phyloP scores from a whole-genome alignment of 1,140 invertebrate genomes.

The Aphaenogaster ashmeadi region DNA sequence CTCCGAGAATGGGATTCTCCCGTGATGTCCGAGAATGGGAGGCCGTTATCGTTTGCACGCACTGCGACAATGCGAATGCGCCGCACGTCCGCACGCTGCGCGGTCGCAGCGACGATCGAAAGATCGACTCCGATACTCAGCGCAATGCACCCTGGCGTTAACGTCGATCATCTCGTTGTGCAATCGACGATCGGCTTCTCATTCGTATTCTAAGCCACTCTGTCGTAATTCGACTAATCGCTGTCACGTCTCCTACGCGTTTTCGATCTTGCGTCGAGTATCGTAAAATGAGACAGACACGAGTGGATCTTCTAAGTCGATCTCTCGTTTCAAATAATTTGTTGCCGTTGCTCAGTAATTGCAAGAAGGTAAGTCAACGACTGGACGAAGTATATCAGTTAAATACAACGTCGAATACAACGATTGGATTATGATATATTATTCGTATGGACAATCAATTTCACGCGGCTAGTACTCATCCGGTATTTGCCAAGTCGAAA shows the following conservation, averaged over 20 bases:
- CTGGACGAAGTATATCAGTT: neutral
- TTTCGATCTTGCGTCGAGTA: conserved; percentile 32
- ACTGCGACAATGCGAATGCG: conserved; percentile 31
- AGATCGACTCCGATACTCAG: conserved; percentile 28
- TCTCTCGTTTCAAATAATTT: conserved; percentile 36
- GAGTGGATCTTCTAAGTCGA: conserved; percentile 28
- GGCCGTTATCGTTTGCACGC: conserved; percentile 56
- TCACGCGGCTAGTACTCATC: neutral
- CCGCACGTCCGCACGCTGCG: conserved; percentile 18
- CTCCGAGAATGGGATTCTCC: conserved; percentile 41
- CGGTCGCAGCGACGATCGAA: conserved; percentile 1
- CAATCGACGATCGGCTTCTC: conserved; percentile 25
- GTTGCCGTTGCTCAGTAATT: neutral
- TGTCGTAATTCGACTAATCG: conserved; percentile 33
- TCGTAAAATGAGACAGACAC: conserved; percentile 48
- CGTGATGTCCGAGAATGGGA: conserved; percentile 43
- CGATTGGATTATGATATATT: too few relatives aligned
- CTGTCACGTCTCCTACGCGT: conserved; percentile 28
- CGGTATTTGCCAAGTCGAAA: neutral
- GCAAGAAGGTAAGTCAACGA: conserved; percentile 50
- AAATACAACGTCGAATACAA: neutral
- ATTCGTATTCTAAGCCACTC: conserved; percentile 8
- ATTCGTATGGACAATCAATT: conserved; percentile 7
- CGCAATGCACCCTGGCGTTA: neutral
- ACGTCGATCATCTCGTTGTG: conserved; percentile 42